A percentile compares a stretch with the other conserved stretches of the same genome.
These are phyloP conservation scores for Bubo blakistoni DNA, from an alignment of 2,113 vertebrate genomes.

Conservation along the genomic window DNA sequence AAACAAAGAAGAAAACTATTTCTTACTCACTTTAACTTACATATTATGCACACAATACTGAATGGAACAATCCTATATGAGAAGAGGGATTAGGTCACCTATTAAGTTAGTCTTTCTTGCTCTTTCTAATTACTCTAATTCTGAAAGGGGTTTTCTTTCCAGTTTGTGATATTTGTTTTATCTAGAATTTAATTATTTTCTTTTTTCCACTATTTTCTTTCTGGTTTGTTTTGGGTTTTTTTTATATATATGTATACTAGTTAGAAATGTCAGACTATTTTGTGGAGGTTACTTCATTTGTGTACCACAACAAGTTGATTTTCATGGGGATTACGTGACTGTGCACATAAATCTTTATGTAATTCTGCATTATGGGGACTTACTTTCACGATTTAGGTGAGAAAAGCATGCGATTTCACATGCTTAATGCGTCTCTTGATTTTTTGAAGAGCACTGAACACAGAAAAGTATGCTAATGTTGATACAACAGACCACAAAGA, in stretches of 20 bases:
- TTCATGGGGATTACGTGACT: conserved; percentile 15
- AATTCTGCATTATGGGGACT: conserved; percentile 38
- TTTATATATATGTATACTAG: not conserved
- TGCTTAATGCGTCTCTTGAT: not conserved
- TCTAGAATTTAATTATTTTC: not conserved
- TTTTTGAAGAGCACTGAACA: not conserved
- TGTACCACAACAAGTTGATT: conserved; percentile 39
- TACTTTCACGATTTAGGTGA: not conserved
- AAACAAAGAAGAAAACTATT: not conserved
- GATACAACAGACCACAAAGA: not conserved
- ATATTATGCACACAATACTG: not conserved
- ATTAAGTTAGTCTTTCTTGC: not conserved
- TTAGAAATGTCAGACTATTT: not conserved
- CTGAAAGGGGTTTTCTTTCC: not conserved
- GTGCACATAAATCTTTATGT: conserved; percentile 20
- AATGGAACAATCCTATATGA: not conserved
- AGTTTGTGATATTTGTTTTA: not conserved
- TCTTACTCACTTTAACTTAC: not conserved
- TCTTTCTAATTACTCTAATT: not conserved
- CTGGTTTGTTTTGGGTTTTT: not conserved
- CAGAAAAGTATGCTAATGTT: not conserved
- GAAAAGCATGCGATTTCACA: not conserved
- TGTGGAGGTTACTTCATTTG: conserved; percentile 16
- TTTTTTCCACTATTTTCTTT: not conserved
- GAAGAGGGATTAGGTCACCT: not conserved